Conservation (phyloP, 2,113 vertebrate species). For the Cyanoderma ruficeps region DNA sequence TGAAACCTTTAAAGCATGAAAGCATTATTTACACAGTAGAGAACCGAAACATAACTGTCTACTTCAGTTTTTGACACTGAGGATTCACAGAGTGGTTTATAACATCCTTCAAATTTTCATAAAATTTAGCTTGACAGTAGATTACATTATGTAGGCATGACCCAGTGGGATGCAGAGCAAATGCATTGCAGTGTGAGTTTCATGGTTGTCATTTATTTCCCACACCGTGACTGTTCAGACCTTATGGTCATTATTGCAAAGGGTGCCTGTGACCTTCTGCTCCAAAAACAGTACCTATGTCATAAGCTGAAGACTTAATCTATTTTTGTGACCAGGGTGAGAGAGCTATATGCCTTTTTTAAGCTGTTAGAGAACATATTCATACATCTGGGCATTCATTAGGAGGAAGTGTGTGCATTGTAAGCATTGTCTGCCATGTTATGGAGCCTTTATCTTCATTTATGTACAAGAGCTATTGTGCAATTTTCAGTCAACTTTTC, state of each 20-base stretch:
- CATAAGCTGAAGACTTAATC: slow-evolving; percentile 11
- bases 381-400: neutral
- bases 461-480: neutral
- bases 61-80: neutral
- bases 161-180: neutral
- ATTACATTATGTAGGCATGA: neutral
- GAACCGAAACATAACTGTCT: accelerated
- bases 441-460: neutral
- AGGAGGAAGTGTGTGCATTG: neutral
- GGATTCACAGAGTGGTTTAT: neutral
- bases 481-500: neutral
- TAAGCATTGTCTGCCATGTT: neutral
- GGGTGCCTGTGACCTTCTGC: neutral
- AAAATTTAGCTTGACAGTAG: neutral
- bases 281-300: neutral
- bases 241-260: neutral
- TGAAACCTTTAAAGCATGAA: neutral
- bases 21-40: neutral
- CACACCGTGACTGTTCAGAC: neutral
- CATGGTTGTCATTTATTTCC: slow-evolving; percentile 1
- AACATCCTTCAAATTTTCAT: neutral
- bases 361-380: neutral
- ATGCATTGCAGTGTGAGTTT: neutral
- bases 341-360: neutral
- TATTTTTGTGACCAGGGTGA: neutral